A percentile compares a stretch with the other conserved stretches of the same genome.
These are phyloP conservation scores for Coendou prehensilis DNA, from an alignment of 2,797 vertebrate species.

Conservation along the genomic window DNA sequence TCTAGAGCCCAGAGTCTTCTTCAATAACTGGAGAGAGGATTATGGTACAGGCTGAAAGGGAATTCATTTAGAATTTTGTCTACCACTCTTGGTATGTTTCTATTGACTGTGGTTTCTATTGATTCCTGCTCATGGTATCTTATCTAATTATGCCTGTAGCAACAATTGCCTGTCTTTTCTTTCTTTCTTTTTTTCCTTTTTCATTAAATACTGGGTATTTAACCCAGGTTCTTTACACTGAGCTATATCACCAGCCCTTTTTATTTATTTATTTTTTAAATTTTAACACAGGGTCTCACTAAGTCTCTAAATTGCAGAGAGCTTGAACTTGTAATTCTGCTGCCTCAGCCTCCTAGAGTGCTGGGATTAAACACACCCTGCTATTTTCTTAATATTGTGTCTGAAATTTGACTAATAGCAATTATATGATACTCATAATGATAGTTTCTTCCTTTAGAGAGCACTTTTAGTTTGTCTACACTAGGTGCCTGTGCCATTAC, in stretches of 20 bases:
- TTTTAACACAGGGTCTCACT: not conserved
- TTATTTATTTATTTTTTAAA: not conserved
- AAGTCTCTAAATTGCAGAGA: not conserved
- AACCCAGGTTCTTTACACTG: not conserved
- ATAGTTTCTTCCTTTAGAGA: not conserved
- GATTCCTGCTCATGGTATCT: not conserved
- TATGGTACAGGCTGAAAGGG: not conserved
- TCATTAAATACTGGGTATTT: not conserved
- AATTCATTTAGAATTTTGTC: constrained; percentile 1
- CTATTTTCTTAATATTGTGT: not conserved
- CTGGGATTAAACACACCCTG: not conserved
- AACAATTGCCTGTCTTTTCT: not conserved
- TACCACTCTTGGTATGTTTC: not conserved
- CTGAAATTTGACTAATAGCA: not conserved
- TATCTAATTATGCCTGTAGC: not conserved
- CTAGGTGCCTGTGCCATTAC: not conserved
- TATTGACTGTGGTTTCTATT: not conserved
- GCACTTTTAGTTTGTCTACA: not conserved
- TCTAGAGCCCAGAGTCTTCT: not conserved
- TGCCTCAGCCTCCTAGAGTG: not conserved
- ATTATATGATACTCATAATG: not conserved
- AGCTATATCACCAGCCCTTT: not conserved
- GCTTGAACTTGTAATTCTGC: not conserved
- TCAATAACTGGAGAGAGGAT: not conserved
- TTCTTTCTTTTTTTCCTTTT: not conserved